Base-by-base conservation (phyloP, 2,797 vertebrate genomes). In the Apogon hyalosoma region DNA sequence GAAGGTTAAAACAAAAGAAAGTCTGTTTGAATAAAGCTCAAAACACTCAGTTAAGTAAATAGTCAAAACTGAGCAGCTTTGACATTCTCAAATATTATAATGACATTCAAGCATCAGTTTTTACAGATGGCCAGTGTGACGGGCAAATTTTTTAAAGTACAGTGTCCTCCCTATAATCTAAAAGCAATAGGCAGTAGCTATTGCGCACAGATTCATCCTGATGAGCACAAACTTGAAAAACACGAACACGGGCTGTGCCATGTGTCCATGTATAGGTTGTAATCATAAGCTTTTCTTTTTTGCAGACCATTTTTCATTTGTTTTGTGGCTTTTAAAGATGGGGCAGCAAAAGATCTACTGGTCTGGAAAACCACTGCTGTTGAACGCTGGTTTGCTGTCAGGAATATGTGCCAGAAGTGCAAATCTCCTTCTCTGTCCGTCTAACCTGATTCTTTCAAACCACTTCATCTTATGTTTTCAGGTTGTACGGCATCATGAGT, bases 291-390 rank as follows among this genome's bases (percentile, higher is more conserved):
- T 88, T 88, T 82, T 69, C 80, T 86, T 75, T 69, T 80, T 85
- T 53, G 84, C 11, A 84, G 84, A 79, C 73, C 73, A 88, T 86
- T 90, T 90, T 91, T 90, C 87, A 89, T 91, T 88, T 92, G 87
- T 90, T 88, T 86, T 82, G 89, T 76, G 90, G 90, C 63, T 88
- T 89, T 92, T 87, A 87, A 90, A 85, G 77, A 90, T 47, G 74
- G 79, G 69, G 82, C 84, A 79, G 82, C 65, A 43, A 64, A 76
- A 83, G 67, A 80, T 75, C 68, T 24, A 51, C 61, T 83, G 70
- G 69, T 88, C 84, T 84, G 82, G 85, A 86, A 87, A 91, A 91
- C 81, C 85, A 13, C 77, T 61, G 80, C 80, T 79, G 78, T 63
- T 40, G 54, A 84, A 69, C 12, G 49, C 77, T 54, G 65, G 74